A percentile compares a stretch with the other conserved stretches of the same genome.
phyloP scores from a whole-genome alignment of 2,797 vertebrate genomes.

The Decapterus maruadsi region DNA sequence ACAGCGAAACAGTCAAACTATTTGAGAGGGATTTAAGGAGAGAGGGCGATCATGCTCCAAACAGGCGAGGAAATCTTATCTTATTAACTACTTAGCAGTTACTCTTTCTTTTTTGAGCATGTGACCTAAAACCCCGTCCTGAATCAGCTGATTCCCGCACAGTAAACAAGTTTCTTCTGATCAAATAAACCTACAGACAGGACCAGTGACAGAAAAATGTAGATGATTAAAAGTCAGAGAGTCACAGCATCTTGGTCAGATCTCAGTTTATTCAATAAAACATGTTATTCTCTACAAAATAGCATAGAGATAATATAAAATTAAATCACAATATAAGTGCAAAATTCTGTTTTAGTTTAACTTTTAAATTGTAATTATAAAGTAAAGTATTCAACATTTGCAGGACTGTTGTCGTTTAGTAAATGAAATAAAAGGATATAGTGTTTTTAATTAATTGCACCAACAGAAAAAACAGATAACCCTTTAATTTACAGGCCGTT shows the following conservation, averaged over 20 bases:
- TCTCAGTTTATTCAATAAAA: slow-evolving; percentile 64
- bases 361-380: background rate
- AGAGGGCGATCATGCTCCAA: slow-evolving; percentile 3
- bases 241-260: slow-evolving; percentile 3
- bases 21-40: slow-evolving; percentile 1
- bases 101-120: slow-evolving; percentile 66
- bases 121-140: slow-evolving; percentile 39
- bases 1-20: slow-evolving; percentile 14
- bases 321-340: slow-evolving; percentile 21
- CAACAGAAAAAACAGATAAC: slow-evolving; percentile 5
- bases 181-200: slow-evolving; percentile 10
- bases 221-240: background rate
- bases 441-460: slow-evolving; percentile 37
- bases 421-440: background rate
- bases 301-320: slow-evolving; percentile 60
- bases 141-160: slow-evolving; percentile 9
- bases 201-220: background rate
- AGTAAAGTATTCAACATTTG: slow-evolving; percentile 3
- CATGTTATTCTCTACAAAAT: slow-evolving; percentile 54
- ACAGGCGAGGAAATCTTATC: slow-evolving; percentile 64
- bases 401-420: background rate
- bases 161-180: slow-evolving; percentile 25
- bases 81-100: slow-evolving; percentile 70
- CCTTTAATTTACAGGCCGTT: too few species aligned
- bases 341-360: slow-evolving; percentile 29